Base-by-base conservation (phyloP, 2,888 invertebrate species). In the Caradrina kadenii region DNA sequence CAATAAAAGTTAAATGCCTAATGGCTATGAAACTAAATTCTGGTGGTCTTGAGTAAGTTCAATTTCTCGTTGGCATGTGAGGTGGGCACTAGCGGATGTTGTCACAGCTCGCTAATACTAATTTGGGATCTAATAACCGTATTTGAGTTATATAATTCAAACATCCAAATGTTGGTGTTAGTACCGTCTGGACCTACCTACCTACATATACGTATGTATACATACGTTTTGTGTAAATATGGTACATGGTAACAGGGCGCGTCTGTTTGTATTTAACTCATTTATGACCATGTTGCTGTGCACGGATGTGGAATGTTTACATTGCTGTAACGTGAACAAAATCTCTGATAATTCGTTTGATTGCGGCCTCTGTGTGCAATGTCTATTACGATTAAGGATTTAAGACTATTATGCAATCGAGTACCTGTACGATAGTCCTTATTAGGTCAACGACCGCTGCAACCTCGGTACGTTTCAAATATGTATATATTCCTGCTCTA, bases 101-200 rank as follows among this genome's bases (percentile, higher is more conserved):
- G 83, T 80, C 82, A 85, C 80, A 76, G 60, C 71, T 70, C 79
- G 80, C 82, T 82, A 80, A 85, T 84, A 85, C 82, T 82, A 81
- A 79, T 84, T 86, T 80, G 70, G 85, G 88, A 88, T 91, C 87
- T 87, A 89, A 90, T 91, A 92, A 90, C 87, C 88, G 84, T 93
- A 92, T 93, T 93, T 93, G 91, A 86, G 86, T 93, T 93, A 92
- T 92, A 89, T 92, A 91, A 92, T 87, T 83, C 87, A 89, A 90
- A 91, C 85, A 90, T 78, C 77, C 81, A 83, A 87, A 87, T 91
- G 89, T 92, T 91, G 88, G 86, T 88, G 83, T 82, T 84, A 81
- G 85, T 86, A 86, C 86, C 84, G 86, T 86, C 82, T 86, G 82
- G 83, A 86, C 80, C 82, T 79, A 82, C 86, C 83, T 79, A 82